Percentiles rank a stretch among this genome's conserved stretches.
Conservation (phyloP, 2,888 invertebrate species). For the Dyspetes luteomarginatus region DNA sequence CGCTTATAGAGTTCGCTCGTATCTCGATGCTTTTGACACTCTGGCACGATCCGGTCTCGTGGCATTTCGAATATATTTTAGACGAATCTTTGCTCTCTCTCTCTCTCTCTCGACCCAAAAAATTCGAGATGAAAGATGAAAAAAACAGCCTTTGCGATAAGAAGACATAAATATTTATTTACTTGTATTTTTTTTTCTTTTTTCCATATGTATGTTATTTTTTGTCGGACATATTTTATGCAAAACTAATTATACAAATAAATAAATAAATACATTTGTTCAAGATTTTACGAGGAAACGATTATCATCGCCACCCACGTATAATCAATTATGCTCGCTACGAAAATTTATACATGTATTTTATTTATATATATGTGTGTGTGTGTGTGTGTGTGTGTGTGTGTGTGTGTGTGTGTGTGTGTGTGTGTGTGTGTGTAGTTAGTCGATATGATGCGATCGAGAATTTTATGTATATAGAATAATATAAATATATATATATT, state of each 20-base stretch:
- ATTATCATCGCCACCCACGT: conserved; percentile 75
- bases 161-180: conserved; percentile 44
- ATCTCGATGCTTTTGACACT: conserved; percentile 27
- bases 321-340: conserved; percentile 68
- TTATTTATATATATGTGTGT: background rate
- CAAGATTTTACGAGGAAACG: conserved; percentile 50
- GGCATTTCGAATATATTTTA: conserved; percentile 58
- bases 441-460: conserved; percentile 26
- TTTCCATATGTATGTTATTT: background rate
- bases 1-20: background rate
- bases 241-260: conserved; percentile 45
- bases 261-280: conserved; percentile 53
- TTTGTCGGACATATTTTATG: conserved; percentile 37
- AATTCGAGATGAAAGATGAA: conserved; percentile 20
- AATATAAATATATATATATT: conserved; percentile 23
- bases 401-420: background rate
- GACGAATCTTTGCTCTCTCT: conserved; percentile 37
- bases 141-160: conserved; percentile 22
- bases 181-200: background rate
- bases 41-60: conserved; percentile 62
- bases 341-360: conserved; percentile 2
- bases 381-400: background rate
- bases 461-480: no score
- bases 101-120: conserved; percentile 10
- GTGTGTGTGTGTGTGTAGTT: background rate